Evolutionary conservation across 2,113 vertebrate species (phyloP).

Genomic region (Misgurnus anguillicaudatus): DNA sequence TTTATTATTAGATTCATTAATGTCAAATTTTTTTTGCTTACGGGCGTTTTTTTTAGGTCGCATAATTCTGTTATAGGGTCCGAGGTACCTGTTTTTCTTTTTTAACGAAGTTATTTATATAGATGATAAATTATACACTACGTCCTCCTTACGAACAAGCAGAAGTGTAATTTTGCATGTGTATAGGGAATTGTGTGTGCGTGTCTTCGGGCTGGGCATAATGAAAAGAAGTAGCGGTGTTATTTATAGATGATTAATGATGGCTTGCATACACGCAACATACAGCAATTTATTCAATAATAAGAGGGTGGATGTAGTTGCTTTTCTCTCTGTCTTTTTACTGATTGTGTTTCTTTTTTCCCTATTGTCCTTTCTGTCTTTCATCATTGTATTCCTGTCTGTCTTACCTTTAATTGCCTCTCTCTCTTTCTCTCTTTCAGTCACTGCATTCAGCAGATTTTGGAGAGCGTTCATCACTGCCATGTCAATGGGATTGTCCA

Average conservation of each 20-base stretch:
- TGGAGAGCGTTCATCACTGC: constrained; percentile 82
- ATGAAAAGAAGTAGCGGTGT: constrained; percentile 7
- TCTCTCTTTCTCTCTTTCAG: constrained; percentile 56
- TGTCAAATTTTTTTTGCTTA: not conserved
- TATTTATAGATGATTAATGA: constrained; percentile 42
- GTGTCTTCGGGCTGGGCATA: not conserved
- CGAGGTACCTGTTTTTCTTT: constrained; percentile 20
- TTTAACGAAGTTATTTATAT: constrained; percentile 71
- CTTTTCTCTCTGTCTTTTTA: constrained; percentile 1
- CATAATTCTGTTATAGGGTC: not conserved
- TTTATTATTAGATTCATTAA: constrained; percentile 36
- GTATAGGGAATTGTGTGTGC: constrained; percentile 27
- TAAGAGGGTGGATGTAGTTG: not conserved
- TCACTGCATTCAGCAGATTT: constrained; percentile 83
- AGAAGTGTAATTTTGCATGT: constrained; percentile 27
- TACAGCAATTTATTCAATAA: not conserved
- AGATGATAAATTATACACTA: constrained; percentile 67
- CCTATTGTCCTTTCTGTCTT: not conserved
- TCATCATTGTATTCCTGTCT: not conserved
- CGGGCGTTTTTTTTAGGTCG: not conserved
- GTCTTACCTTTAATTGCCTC: constrained; percentile 11
- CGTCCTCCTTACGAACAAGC: constrained; percentile 22
- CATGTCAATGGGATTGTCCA: constrained; percentile 80
- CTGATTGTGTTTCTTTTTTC: not conserved
- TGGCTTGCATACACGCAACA: not conserved